A percentile compares a stretch with the other conserved stretches of the same genome.
These are phyloP conservation scores for Leucoma salicis DNA, from an alignment of 2,888 invertebrate genomes.

Conservation along the genomic window DNA sequence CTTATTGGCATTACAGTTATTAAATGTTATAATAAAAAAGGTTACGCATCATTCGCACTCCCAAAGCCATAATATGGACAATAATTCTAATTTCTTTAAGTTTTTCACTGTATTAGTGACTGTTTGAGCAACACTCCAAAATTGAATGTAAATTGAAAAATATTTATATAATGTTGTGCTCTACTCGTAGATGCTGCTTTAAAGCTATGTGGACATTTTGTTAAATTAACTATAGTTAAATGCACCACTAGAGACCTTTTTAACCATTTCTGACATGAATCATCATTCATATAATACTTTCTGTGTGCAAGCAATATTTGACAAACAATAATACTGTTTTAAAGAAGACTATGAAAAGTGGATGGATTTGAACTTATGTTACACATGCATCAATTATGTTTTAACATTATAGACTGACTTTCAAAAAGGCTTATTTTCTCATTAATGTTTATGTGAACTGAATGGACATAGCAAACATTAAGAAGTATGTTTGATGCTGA, in stretches of 20 bases:
- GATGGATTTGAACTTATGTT: constrained; percentile 39
- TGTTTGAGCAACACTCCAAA: constrained; percentile 69
- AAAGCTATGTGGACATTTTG: constrained; percentile 76
- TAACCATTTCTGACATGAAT: constrained; percentile 44
- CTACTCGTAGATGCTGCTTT: constrained; percentile 63
- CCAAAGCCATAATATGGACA: constrained; percentile 68
- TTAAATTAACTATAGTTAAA: constrained; percentile 78
- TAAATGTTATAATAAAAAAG: constrained; percentile 68
- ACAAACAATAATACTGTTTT: constrained; percentile 66
- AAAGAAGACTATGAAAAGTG: constrained; percentile 43
- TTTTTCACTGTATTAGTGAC: constrained; percentile 43
- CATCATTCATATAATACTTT: constrained; percentile 40
- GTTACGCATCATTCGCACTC: constrained; percentile 60
- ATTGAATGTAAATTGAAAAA: constrained; percentile 55
- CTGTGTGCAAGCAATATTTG: constrained; percentile 65
- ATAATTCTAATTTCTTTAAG: constrained; percentile 53
- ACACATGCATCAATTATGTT: constrained; percentile 34
- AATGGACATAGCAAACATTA: no score
- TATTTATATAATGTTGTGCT: constrained; percentile 70
- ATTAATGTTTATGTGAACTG: no score
- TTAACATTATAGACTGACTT: no score
- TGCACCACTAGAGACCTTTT: constrained; percentile 71
- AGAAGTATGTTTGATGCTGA: no score
- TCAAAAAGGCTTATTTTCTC: no score
- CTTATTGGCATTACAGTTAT: constrained; percentile 71